Percentiles rank a stretch among this genome's conserved stretches.
phyloP scores from a whole-genome alignment of 2,113 vertebrate genomes.

The Nannobrachium achirus region DNA sequence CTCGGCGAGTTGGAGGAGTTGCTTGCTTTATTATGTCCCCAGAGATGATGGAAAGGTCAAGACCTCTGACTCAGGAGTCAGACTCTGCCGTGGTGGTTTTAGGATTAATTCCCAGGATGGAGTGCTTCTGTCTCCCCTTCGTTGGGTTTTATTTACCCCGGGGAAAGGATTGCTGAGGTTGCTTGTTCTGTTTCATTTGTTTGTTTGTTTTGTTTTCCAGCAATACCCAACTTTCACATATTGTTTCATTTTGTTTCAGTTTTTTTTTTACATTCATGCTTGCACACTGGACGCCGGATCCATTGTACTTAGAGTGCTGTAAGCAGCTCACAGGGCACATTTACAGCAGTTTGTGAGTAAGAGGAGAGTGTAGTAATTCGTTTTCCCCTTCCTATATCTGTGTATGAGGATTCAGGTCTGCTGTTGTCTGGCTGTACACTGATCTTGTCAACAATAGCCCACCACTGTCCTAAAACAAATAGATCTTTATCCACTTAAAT shows the following conservation, averaged over 20 bases:
- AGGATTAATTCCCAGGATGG: constrained; percentile 6
- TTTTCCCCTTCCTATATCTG: not conserved
- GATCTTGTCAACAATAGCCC: not conserved
- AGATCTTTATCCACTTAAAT: too few species aligned
- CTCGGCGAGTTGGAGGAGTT: constrained; percentile 14
- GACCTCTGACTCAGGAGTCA: constrained; percentile 15
- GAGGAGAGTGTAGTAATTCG: not conserved
- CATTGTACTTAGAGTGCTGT: too few species aligned
- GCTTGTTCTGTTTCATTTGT: too few species aligned
- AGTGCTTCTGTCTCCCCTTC: not conserved
- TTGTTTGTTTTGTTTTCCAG: not conserved
- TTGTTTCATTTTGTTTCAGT: not conserved
- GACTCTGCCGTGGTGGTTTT: constrained; percentile 15
- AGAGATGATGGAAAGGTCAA: constrained; percentile 14
- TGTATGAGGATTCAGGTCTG: too few species aligned
- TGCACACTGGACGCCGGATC: too few species aligned
- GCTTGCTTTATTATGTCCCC: constrained; percentile 1
- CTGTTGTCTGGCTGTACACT: not conserved
- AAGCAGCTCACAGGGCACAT: not conserved
- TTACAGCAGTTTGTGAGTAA: not conserved
- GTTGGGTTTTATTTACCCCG: too few species aligned
- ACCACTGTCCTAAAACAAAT: constrained; percentile 1
- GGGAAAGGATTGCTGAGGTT: too few species aligned
- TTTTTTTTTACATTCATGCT: not conserved
- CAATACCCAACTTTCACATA: not conserved